Base-by-base conservation (phyloP, 92 coral and sea anemone species). In the Parazoanthus swiftii region DNA sequence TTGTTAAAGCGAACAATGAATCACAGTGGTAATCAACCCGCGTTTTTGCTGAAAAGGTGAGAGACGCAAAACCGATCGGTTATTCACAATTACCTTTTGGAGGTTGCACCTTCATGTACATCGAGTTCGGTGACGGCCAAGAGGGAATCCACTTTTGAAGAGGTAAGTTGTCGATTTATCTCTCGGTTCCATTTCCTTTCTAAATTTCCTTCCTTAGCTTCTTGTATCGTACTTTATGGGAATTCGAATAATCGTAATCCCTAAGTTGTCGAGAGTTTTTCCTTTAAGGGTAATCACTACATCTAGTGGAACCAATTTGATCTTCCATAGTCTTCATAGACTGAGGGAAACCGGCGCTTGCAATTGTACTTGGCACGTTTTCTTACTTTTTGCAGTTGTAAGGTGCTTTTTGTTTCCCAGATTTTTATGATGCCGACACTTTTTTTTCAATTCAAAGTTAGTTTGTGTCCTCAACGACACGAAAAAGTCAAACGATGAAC, bases 1-100 rank as follows among this genome's bases (percentile, higher is more conserved):
- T 83, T 83, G 78, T 68, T 83, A 63, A 73, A 73, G 42, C 42
- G 42, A 21, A 44, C 35, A 83, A 21, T 67, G 70, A 44, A n/a
- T 13, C 16, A 42, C 42, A 29, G 20, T 2, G 38, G 14, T 68
- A 68, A 44, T 68, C 59, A 43, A 8, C n/a, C 13, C 9, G 42
- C 42, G 42, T 25, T 36, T 70, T 65, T 25, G 70, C 86, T 83
- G 65, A 39, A 83, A 83, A 42, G 23, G 23, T 10, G 38, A 83
- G 43, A 70, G 38, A 15, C 42, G 58, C 21, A 25, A 43, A 10
- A 29, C 42, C 0, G 78, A 16, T 48, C 36, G 13, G 25, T 39
- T 48, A 59, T 68, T 51, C 15, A 15, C 37, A 15, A 4, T 51
- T 54, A 59, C 70, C 20, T 51, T 36, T 29, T 63, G 70, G 70